Percentiles rank a stretch among this genome's conserved stretches.
These are phyloP conservation scores for Serripes groenlandicus DNA, from an alignment of 2,888 invertebrate genomes.

Conservation along the genomic window DNA sequence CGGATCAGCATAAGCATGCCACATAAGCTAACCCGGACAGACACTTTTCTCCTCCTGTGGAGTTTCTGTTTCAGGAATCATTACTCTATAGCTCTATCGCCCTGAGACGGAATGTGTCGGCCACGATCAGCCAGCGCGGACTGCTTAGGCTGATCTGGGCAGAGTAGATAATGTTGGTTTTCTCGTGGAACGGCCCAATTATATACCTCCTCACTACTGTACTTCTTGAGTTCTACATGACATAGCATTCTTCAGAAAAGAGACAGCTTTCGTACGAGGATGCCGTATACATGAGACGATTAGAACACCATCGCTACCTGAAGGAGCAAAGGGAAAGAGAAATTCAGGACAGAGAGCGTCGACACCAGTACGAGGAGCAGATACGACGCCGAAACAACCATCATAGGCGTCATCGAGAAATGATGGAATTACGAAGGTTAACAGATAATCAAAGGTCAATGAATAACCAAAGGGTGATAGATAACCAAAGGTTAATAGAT, in stretches of 20 bases:
- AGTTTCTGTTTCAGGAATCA: no score
- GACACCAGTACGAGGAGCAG: slow-evolving; percentile 50
- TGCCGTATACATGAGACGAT: slow-evolving; percentile 40
- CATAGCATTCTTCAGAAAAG: slow-evolving; percentile 49
- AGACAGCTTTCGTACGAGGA: slow-evolving; percentile 56
- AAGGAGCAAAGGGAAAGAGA: slow-evolving; percentile 37
- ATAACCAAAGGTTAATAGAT: slow-evolving; percentile 27
- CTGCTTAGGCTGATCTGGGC: no score
- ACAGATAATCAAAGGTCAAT: not conserved
- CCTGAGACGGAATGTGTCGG: no score
- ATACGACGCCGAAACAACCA: slow-evolving; percentile 41
- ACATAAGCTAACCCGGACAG: no score
- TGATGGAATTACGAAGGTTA: slow-evolving; percentile 37
- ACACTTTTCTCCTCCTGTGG: no score
- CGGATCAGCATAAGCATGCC: no score
- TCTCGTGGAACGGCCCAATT: no score
- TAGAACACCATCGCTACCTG: slow-evolving; percentile 58
- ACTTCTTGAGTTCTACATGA: not conserved
- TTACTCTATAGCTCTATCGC: no score
- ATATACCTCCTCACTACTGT: no score
- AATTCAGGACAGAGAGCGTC: slow-evolving; percentile 26
- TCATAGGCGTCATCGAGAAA: slow-evolving; percentile 22
- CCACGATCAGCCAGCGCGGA: no score
- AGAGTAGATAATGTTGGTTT: no score
- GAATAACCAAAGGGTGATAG: not conserved